Percentiles rank a stretch among this genome's conserved stretches.
These are phyloP conservation scores for Malthinus flaveolus DNA, from an alignment of 2,888 invertebrate genomes.

Conservation along the genomic window DNA sequence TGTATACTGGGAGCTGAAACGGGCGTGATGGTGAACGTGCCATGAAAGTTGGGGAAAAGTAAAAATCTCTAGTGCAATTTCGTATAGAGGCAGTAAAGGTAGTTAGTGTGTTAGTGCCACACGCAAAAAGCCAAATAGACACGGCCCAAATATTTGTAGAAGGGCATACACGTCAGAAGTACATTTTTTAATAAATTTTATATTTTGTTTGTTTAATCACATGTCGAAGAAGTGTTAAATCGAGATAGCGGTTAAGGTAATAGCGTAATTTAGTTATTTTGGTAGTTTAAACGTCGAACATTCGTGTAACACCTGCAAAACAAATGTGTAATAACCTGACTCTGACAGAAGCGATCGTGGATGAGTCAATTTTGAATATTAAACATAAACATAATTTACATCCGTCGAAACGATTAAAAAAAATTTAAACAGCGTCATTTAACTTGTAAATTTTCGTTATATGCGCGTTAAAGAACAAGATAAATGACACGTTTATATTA, in stretches of 20 bases:
- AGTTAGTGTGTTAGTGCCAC: conserved; percentile 9
- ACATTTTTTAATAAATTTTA: conserved; percentile 14
- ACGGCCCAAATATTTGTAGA: conserved; percentile 24
- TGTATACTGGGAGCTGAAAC: too few species aligned
- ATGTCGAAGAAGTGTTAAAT: not conserved
- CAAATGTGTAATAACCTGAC: too few species aligned
- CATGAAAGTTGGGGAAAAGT: conserved; percentile 2
- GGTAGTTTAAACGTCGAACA: too few species aligned
- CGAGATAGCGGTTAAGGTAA: not conserved
- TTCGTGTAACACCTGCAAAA: too few species aligned
- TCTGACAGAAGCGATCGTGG: too few species aligned
- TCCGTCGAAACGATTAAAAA: too few species aligned
- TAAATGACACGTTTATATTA: too few species aligned
- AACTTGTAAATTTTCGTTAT: too few species aligned
- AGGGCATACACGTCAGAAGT: conserved; percentile 9
- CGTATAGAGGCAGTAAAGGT: not conserved
- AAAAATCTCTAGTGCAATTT: conserved; percentile 10
- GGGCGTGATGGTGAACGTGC: not conserved
- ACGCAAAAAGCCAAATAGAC: conserved; percentile 13
- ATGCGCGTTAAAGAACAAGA: too few species aligned
- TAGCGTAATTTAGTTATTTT: not conserved
- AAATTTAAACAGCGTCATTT: too few species aligned
- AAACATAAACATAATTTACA: too few species aligned
- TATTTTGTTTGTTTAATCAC: conserved; percentile 2
- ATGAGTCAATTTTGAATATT: too few species aligned